Conservation (phyloP, 2,113 vertebrate genomes). For the Fukomys damarensis region DNA sequence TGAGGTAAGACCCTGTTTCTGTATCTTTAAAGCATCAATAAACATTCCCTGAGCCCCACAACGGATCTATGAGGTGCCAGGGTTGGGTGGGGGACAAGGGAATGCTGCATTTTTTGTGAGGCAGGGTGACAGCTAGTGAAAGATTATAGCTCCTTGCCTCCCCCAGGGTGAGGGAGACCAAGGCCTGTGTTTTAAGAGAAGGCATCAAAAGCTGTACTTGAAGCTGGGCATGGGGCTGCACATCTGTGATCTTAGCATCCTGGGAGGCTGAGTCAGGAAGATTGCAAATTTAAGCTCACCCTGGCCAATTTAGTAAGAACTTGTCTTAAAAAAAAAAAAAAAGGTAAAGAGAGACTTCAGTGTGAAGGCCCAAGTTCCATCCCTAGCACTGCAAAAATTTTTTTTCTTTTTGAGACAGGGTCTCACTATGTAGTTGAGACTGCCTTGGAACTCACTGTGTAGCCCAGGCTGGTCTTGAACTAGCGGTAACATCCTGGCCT, state of each 20-base stretch:
- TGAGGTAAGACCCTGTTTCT: neutral
- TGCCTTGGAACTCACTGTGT: no score
- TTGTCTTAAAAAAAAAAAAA: neutral
- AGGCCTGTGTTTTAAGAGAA: neutral
- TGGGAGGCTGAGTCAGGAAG: neutral
- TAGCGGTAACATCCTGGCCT: neutral
- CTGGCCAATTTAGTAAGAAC: neutral
- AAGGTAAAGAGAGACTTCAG: neutral
- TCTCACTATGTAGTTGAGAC: no score
- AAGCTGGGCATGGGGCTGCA: neutral
- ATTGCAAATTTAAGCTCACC: neutral
- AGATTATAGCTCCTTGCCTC: no score
- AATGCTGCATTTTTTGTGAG: neutral
- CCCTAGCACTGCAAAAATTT: neutral
- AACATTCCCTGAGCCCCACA: fast-evolving
- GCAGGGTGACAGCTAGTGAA: neutral
- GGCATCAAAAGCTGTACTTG: neutral
- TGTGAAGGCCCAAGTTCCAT: neutral
- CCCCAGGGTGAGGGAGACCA: neutral
- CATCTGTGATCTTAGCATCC: neutral
- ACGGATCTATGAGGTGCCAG: neutral
- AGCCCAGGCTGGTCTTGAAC: no score
- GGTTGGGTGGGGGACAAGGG: neutral
- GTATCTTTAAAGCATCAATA: neutral
- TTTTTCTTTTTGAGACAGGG: no score